Percentiles rank a stretch among this genome's conserved stretches.
phyloP scores from a whole-genome alignment of 2,113 vertebrate species.

The Nothoprocta perdicaria region DNA sequence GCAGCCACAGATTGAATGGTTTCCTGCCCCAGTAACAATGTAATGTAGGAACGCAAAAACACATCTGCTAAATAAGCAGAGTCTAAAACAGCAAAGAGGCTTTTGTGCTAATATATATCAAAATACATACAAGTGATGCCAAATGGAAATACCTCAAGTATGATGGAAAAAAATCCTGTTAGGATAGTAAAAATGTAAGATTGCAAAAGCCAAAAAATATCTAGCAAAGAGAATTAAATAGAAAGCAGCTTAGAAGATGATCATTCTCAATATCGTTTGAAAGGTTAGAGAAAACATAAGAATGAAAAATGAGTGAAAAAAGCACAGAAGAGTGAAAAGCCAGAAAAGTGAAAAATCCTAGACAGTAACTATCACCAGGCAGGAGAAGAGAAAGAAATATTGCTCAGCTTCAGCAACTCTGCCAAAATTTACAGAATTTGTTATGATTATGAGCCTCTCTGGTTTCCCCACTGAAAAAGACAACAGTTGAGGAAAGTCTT shows the following conservation, averaged over 20 bases:
- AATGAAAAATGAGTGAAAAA: not conserved
- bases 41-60: not conserved
- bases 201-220: not conserved
- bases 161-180: not conserved
- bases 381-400: not conserved
- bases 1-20: not conserved
- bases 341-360: not conserved
- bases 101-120: not conserved
- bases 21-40: not conserved
- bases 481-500: not conserved
- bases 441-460: not conserved
- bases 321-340: not conserved
- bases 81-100: not conserved
- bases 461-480: not conserved
- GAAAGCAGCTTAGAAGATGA: not conserved
- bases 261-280: not conserved
- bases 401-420: not conserved
- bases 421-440: not conserved
- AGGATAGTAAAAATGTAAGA: not conserved
- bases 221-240: not conserved
- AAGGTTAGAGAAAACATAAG: not conserved
- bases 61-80: not conserved
- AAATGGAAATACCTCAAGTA: not conserved
- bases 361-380: not conserved
- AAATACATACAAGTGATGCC: not conserved